Percentiles rank a stretch among this genome's conserved stretches.
These are phyloP conservation scores for Chondrilla cf. caribensis DNA, from an alignment of 37 sponge, comb jelly and placozoan species.

Conservation along the genomic window DNA sequence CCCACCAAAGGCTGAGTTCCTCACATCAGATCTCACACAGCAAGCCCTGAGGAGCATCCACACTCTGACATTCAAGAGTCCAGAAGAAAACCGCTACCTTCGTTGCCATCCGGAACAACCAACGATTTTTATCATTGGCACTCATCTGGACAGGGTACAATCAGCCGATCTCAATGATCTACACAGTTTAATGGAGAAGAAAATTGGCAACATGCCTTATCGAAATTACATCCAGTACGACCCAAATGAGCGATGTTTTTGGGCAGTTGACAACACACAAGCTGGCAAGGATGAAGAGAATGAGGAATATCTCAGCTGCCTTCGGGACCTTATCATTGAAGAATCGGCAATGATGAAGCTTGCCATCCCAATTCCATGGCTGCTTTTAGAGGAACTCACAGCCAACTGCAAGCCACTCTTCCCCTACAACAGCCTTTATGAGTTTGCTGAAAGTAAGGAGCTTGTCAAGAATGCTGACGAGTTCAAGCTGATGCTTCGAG, in stretches of 20 bases:
- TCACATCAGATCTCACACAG: background rate
- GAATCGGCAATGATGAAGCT: background rate
- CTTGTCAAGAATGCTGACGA: background rate
- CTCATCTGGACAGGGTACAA: constrained; percentile 1
- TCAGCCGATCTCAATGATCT: background rate
- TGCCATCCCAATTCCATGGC: background rate
- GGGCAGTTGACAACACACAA: constrained; percentile 26
- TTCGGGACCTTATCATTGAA: background rate
- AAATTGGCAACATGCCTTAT: background rate
- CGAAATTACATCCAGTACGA: background rate
- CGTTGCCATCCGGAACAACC: background rate
- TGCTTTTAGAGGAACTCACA: constrained; percentile 2
- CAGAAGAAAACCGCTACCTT: background rate
- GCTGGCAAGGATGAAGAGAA: constrained; percentile 2
- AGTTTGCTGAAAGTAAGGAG: background rate
- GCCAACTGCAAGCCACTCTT: background rate
- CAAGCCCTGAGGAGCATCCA: constrained; percentile 18
- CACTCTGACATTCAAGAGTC: background rate
- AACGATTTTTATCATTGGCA: constrained; percentile 9
- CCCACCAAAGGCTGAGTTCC: background rate
- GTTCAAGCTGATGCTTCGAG: background rate
- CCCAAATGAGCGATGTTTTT: constrained; percentile 4
- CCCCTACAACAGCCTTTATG: background rate
- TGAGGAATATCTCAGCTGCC: background rate
- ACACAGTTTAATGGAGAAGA: background rate